A percentile compares a stretch with the other conserved stretches of the same genome.
Evolutionary conservation across 64 coral and sea anemone species (phyloP).

Genomic region (Montipora sp.): DNA sequence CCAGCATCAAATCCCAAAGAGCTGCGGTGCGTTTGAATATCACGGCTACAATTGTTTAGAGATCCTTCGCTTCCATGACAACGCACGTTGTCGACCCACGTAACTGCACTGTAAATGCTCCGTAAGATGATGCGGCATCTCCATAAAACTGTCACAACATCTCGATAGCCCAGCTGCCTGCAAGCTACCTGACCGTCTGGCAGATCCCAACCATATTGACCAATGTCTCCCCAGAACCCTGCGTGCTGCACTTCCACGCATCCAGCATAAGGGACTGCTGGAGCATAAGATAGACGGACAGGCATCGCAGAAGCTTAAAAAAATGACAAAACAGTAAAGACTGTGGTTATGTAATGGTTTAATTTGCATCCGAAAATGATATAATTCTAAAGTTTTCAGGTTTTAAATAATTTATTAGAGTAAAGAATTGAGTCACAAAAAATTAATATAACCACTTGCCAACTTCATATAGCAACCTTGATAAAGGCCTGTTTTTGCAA

Average conservation of each 20-base stretch:
- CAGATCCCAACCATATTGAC: slow-evolving; percentile 48
- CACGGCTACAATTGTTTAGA: slow-evolving; percentile 38
- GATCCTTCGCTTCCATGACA: slow-evolving; percentile 55
- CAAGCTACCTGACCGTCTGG: slow-evolving; percentile 39
- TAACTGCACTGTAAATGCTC: not conserved
- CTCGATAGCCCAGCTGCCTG: slow-evolving; percentile 19
- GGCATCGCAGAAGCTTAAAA: not conserved
- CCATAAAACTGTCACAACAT: slow-evolving; percentile 33
- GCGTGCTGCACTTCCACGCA: slow-evolving; percentile 60
- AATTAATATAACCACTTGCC: too few species aligned
- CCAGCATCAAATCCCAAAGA: slow-evolving; percentile 21
- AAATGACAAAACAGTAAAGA: not conserved
- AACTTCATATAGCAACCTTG: too few species aligned
- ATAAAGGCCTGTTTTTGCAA: too few species aligned
- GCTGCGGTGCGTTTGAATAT: not conserved
- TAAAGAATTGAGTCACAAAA: too few species aligned
- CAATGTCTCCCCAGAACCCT: slow-evolving; percentile 71
- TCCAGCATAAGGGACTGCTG: slow-evolving; percentile 58
- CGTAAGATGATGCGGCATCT: not conserved
- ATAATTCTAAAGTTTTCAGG: not conserved
- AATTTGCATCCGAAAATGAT: not conserved
- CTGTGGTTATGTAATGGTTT: not conserved
- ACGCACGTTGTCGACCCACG: slow-evolving; percentile 41
- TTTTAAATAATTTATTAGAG: too few species aligned
- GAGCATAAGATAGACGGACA: slow-evolving; percentile 8